A percentile compares a stretch with the other conserved stretches of the same genome.
These are phyloP conservation scores for Drosophila ironensis DNA, from an alignment of 1,140 invertebrate species.

Conservation along the genomic window DNA sequence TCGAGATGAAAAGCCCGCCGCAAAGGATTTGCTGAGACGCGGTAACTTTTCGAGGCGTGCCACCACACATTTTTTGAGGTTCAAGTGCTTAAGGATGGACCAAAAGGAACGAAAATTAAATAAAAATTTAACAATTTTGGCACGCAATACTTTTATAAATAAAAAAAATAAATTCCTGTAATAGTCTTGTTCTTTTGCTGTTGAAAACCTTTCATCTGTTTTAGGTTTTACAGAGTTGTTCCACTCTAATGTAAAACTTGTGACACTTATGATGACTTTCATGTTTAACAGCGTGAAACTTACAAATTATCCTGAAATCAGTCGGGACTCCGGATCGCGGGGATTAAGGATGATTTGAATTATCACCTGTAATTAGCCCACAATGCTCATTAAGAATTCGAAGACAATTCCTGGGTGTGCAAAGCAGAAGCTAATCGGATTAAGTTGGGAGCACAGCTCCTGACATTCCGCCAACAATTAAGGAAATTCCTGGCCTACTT, in stretches of 20 bases:
- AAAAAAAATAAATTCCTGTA: too few species aligned
- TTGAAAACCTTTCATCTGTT: too few species aligned
- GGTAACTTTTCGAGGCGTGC: conserved; percentile 3
- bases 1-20: conserved; percentile 39
- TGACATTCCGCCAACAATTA: too few species aligned
- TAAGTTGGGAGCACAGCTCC: too few species aligned
- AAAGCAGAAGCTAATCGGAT: too few species aligned
- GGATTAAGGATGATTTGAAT: not conserved
- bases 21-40: conserved; percentile 29
- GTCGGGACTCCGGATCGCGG: not conserved
- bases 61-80: not conserved
- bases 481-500: too few species aligned
- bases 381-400: too few species aligned
- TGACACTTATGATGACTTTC: not conserved
- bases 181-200: too few species aligned
- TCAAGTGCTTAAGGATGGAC: not conserved
- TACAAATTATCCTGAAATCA: not conserved
- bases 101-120: not conserved
- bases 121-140: not conserved
- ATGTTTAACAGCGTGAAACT: not conserved
- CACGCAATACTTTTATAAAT: too few species aligned
- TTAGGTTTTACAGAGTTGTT: not conserved
- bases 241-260: not conserved
- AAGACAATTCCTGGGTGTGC: too few species aligned
- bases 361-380: too few species aligned